These are phyloP conservation scores for Geopemphigus sp. DNA, from an alignment of 1,140 invertebrate species.

Conservation along the genomic window DNA sequence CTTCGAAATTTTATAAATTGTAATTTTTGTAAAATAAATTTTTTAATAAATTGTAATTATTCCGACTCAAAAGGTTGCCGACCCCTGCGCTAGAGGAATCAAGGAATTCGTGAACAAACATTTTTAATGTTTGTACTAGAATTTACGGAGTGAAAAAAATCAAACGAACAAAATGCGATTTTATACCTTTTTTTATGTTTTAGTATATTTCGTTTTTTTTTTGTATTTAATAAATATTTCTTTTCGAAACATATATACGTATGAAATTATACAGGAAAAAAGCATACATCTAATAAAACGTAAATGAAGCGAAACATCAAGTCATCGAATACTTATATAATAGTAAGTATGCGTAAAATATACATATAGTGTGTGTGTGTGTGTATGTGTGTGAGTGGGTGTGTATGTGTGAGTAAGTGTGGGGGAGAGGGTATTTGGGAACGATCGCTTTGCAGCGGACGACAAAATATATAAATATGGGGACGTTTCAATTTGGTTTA, in stretches of 20 bases:
- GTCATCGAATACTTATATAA: conserved; percentile 10
- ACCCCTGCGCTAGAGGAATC: no score
- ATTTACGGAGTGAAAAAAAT: no score
- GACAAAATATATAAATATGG: background rate
- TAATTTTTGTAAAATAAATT: no score
- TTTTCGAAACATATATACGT: background rate
- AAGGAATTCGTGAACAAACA: no score
- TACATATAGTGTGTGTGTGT: background rate
- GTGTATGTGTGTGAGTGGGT: no score
- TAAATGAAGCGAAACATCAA: conserved; percentile 22
- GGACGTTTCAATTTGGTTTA: conserved; percentile 40
- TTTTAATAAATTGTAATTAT: no score
- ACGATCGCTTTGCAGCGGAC: background rate
- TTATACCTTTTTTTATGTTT: no score
- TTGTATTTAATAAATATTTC: background rate
- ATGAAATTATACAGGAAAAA: conserved; percentile 22
- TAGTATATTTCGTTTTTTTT: no score
- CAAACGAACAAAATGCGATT: no score
- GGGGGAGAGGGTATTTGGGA: background rate
- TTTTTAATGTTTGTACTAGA: no score
- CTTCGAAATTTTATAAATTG: no score
- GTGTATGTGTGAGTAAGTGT: background rate
- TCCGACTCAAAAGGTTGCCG: no score
- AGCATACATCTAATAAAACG: conserved; percentile 29
- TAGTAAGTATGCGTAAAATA: background rate